Percentiles rank a stretch among this genome's conserved stretches.
Evolutionary conservation across 2,113 vertebrate genomes (phyloP).

Genomic region (Larimichthys polyactis): DNA sequence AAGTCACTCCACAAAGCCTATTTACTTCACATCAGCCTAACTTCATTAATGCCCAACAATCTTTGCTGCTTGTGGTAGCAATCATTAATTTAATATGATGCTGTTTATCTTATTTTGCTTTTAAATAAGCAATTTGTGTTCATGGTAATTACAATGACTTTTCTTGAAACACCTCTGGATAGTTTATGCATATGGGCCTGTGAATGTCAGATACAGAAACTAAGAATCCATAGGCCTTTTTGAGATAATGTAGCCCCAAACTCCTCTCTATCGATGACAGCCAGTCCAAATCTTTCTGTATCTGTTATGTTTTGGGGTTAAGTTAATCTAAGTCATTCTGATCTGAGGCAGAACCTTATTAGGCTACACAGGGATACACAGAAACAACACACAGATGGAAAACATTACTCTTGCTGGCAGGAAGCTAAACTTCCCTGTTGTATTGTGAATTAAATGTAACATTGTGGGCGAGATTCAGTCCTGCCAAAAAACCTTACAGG

Average conservation of each 20-base stretch:
- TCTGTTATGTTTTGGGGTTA: slow-evolving; percentile 13
- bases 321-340: slow-evolving; percentile 40
- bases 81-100: neutral
- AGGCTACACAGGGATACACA: slow-evolving; percentile 47
- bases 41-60: neutral
- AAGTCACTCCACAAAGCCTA: neutral
- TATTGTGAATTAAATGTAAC: slow-evolving; percentile 63
- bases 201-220: neutral
- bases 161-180: slow-evolving; percentile 28
- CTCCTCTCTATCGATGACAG: neutral
- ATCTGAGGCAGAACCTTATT: slow-evolving; percentile 64
- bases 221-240: neutral
- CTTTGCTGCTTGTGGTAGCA: neutral
- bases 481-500: slow-evolving; percentile 47
- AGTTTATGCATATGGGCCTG: slow-evolving; percentile 1
- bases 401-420: slow-evolving; percentile 71
- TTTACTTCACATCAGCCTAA: neutral
- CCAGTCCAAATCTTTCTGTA: neutral
- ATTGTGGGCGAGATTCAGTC: slow-evolving; percentile 51
- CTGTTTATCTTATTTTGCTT: neutral
- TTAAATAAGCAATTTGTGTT: slow-evolving; percentile 25
- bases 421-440: slow-evolving; percentile 60
- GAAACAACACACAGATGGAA: slow-evolving; percentile 75
- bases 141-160: slow-evolving; percentile 29
- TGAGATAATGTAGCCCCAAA: neutral